phyloP scores from a whole-genome alignment of 92 coral and sea anemone species.

The Bergia puertoricense region DNA sequence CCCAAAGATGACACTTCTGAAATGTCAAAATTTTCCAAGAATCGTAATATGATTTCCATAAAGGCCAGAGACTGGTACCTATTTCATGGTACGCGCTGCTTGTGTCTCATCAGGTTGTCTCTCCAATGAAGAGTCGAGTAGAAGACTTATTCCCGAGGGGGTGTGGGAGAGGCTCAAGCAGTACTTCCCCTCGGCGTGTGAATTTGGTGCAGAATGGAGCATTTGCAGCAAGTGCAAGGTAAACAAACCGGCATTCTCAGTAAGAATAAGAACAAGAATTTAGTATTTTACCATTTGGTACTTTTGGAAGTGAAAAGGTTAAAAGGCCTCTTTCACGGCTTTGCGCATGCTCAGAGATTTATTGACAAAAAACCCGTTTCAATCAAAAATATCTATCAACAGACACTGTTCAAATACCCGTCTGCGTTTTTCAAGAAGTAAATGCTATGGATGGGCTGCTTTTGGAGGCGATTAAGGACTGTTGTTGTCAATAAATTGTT shows the following conservation, averaged over 20 bases:
- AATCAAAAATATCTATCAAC: no score
- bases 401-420: no score
- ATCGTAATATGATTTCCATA: background rate
- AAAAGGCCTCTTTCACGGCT: no score
- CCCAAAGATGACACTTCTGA: background rate
- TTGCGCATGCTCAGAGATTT: no score
- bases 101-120: conserved; percentile 56
- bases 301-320: background rate
- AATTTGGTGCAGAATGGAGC: conserved; percentile 61
- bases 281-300: no score
- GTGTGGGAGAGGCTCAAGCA: conserved; percentile 84
- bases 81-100: background rate
- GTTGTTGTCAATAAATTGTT: no score
- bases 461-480: no score
- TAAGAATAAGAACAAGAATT: background rate
- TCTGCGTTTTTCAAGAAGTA: no score
- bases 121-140: conserved; percentile 65
- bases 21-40: no score
- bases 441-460: no score
- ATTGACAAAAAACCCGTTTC: no score
- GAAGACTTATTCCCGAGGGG: conserved; percentile 72
- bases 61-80: background rate
- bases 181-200: conserved; percentile 74
- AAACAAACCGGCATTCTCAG: background rate
- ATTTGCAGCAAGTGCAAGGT: conserved; percentile 80